Evolutionary conservation across 2,888 invertebrate genomes (phyloP), one percentile per base, ranked within the genome.

Genomic region (Morinoia aosen): DNA sequence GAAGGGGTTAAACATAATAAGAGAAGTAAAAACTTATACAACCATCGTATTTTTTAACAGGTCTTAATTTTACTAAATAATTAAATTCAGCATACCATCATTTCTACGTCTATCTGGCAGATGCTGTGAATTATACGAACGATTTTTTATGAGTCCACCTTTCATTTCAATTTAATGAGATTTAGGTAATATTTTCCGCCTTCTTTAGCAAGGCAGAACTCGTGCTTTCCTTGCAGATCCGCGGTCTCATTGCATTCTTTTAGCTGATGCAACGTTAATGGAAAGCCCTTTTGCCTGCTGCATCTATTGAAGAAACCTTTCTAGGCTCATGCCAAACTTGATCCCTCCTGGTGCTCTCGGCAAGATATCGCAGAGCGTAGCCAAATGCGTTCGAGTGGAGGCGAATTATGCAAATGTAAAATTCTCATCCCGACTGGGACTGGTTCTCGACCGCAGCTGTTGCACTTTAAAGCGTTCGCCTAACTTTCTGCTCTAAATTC

Each of bases 351-450:
- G 76, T 76, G 76, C 76, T 76, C 25, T 33, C 76, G 76, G 33
- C 76, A 76, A 48, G 48, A 48, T 76, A 33, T 19, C 33, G 25
- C 33, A 3, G 2, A 3, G 76, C 76, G 76, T 76, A 76, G 76
- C 33, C 0, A 76, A 33, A 76, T 76, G 76, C 76, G 33, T 76
- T 76, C 33, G 25, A 76, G 76, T 76, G 76, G 76, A 76, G 76
- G 76, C 76, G 25, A 76, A 76, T 76, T 76, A 76, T 76, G 76
- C 76, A 76, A 76, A 76, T 76, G 76, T 76, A 76, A 33, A 76
- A 76, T 76, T 76, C 76, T 76, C 76, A 76, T 76, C 76, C 76
- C 76, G 33, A 10, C 76, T 14, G 76, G 76, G 76, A 76, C 76
- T 76, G 76, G 76, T 76, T 76, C 76, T 76, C 76, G 76, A 33